These are phyloP conservation scores for Mormyrus hasselquistii DNA, from an alignment of 2,797 vertebrate genomes.

Conservation along the genomic window DNA sequence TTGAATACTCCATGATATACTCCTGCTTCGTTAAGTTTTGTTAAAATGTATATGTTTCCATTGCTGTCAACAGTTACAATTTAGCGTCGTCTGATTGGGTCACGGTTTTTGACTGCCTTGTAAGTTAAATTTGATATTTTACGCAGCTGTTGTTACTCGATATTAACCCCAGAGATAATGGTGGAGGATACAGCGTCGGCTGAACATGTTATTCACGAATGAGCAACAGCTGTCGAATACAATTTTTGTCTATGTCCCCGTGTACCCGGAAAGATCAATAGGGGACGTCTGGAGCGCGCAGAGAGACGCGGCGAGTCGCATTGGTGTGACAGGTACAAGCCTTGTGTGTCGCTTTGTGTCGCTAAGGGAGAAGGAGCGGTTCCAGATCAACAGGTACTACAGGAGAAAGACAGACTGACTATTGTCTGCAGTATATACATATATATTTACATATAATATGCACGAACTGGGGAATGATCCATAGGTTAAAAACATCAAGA, in stretches of 20 bases:
- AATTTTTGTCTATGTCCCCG: constrained; percentile 61
- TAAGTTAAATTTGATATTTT: constrained; percentile 57
- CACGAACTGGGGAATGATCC: not conserved
- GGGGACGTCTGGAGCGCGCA: constrained; percentile 44
- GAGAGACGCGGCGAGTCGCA: constrained; percentile 27
- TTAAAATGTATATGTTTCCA: constrained; percentile 12
- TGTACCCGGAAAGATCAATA: constrained; percentile 66
- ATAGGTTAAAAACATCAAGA: not conserved
- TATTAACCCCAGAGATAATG: constrained; percentile 68
- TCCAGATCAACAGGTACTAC: constrained; percentile 37
- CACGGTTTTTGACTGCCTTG: constrained; percentile 35
- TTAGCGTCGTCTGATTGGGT: constrained; percentile 51
- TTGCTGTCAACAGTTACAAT: constrained; percentile 34
- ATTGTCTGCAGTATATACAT: not conserved
- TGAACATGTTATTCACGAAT: constrained; percentile 72
- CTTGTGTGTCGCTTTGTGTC: constrained; percentile 20
- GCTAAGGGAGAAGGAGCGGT: constrained; percentile 25
- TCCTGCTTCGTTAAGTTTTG: not conserved
- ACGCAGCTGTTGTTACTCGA: constrained; percentile 56
- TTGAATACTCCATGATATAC: not conserved
- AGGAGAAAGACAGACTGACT: not conserved
- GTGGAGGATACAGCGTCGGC: constrained; percentile 52
- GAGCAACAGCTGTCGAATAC: constrained; percentile 69
- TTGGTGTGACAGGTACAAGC: constrained; percentile 44
- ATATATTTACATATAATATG: not conserved